phyloP scores from a whole-genome alignment of 2,797 vertebrate genomes.

The Hydrocynus forskahlii region DNA sequence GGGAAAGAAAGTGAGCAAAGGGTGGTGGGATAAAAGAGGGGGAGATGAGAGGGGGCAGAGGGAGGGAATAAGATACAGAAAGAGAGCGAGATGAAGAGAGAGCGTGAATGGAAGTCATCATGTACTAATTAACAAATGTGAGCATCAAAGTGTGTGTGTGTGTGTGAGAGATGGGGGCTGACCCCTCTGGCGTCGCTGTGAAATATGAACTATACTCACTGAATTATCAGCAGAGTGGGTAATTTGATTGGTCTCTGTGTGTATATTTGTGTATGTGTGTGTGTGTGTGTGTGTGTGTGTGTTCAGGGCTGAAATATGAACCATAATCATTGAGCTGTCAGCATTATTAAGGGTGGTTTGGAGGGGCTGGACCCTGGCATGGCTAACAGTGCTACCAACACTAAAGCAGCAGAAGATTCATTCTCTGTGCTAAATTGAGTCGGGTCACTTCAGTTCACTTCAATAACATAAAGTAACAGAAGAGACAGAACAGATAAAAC shows the following conservation, averaged over 20 bases:
- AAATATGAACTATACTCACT: constrained; percentile 37
- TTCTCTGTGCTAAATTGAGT: neutral
- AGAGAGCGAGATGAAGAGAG: neutral
- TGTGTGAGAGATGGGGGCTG: constrained; percentile 43
- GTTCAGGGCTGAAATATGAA: constrained; percentile 36
- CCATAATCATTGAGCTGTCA: constrained; percentile 44
- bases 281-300: constrained; percentile 26
- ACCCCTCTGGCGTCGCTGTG: constrained; percentile 41
- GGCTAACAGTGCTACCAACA: constrained; percentile 17
- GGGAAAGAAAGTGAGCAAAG: neutral
- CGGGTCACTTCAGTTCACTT: neutral
- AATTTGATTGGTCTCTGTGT: neutral
- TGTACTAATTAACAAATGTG: constrained; percentile 49
- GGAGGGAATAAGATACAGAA: neutral
- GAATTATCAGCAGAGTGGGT: constrained; percentile 29
- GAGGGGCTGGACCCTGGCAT: constrained; percentile 17
- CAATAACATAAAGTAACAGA: neutral
- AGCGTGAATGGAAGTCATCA: constrained; percentile 35
- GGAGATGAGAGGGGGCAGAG: neutral
- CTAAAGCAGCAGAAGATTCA: constrained; percentile 22
- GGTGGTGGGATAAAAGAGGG: neutral
- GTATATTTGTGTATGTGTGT: constrained; percentile 15
- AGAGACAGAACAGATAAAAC: neutral
- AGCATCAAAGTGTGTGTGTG: constrained; percentile 31
- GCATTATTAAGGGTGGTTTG: constrained; percentile 27